Evolutionary conservation across 2,113 vertebrate species (phyloP).

Genomic region (Spizaetus ornatus): DNA sequence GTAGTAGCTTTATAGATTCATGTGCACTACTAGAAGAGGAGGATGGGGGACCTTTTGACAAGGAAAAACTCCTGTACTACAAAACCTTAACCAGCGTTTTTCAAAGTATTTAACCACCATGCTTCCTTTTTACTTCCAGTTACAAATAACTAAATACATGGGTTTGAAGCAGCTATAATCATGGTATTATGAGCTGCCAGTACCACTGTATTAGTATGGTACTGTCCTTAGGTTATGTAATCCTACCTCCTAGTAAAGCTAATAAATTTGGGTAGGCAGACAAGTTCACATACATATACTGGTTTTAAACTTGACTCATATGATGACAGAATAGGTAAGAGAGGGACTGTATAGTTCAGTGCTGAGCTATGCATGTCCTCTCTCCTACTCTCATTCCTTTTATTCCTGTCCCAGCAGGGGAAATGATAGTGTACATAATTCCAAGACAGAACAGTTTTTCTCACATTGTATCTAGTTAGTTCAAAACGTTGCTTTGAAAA

Average conservation of each 20-base stretch:
- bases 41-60: background rate
- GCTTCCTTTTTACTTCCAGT: background rate
- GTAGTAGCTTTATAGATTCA: background rate
- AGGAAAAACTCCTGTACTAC: background rate
- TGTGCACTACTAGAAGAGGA: background rate
- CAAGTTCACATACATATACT: background rate
- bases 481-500: background rate
- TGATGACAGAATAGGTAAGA: background rate
- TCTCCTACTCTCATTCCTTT: background rate
- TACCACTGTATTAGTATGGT: background rate
- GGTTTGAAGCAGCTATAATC: background rate
- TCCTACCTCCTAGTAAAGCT: background rate
- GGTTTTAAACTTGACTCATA: background rate
- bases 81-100: background rate
- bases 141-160: background rate
- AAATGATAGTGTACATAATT: background rate
- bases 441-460: background rate
- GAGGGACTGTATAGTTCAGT: background rate
- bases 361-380: background rate
- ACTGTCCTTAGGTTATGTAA: background rate
- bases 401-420: background rate
- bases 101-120: background rate
- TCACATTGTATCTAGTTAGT: background rate
- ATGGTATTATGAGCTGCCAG: background rate
- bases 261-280: background rate